Conservation (phyloP, 2,888 invertebrate species). For the Drosophila conformis region DNA sequence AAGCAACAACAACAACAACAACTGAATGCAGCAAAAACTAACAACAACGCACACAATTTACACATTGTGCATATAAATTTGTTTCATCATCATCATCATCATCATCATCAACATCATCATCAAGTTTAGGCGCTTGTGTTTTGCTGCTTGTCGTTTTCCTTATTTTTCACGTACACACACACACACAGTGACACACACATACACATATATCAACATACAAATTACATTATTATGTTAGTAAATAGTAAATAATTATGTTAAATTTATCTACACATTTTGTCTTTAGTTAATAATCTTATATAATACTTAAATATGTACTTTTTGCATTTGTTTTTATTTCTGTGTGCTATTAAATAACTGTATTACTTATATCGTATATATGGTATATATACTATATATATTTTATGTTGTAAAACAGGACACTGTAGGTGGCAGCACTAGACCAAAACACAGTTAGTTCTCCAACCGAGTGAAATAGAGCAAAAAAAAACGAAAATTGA, state of each 20-base stretch:
- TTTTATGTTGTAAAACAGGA: slow-evolving; percentile 39
- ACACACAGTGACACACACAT: neutral
- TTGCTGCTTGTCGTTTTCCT: slow-evolving; percentile 45
- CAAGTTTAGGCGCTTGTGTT: slow-evolving; percentile 37
- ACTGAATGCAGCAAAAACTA: slow-evolving; percentile 35
- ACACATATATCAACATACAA: neutral
- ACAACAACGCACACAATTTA: slow-evolving; percentile 18
- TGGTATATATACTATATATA: slow-evolving; percentile 4
- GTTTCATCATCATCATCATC: neutral
- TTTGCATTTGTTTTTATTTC: slow-evolving; percentile 33
- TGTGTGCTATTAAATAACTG: slow-evolving; percentile 30
- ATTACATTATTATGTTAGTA: too few relatives aligned
- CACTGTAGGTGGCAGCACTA: slow-evolving; percentile 42
- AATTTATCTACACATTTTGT: slow-evolving; percentile 20
- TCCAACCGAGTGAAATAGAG: slow-evolving; percentile 20
- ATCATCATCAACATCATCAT: neutral
- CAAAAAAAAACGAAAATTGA: slow-evolving; percentile 4
- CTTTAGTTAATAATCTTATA: slow-evolving; percentile 34
- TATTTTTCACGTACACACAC: slow-evolving; percentile 23
- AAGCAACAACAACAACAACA: slow-evolving; percentile 23
- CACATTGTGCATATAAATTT: slow-evolving; percentile 19
- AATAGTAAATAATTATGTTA: slow-evolving; percentile 28
- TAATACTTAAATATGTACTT: slow-evolving; percentile 14
- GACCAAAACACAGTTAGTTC: slow-evolving; percentile 46
- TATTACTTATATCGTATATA: slow-evolving; percentile 16